Evolutionary conservation across 2,888 invertebrate species (phyloP).

Genomic region (Zele albiditarsus): DNA sequence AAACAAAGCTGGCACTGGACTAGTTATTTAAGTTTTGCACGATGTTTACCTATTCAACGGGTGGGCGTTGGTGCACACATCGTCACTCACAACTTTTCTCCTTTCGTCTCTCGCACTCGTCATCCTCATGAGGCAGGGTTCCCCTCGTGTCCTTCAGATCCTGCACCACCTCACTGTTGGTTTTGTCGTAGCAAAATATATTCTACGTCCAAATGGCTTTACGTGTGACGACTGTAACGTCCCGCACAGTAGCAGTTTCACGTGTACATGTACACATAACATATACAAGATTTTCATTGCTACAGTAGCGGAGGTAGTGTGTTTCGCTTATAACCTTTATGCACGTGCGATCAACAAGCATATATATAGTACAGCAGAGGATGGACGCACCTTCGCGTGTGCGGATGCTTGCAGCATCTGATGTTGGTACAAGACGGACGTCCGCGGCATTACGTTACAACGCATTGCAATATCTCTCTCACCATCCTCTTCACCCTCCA

Average conservation of each 20-base stretch:
- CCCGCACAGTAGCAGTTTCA: slow-evolving; percentile 49
- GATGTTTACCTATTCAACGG: slow-evolving; percentile 48
- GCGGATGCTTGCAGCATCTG: slow-evolving; percentile 64
- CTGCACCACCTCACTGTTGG: neutral
- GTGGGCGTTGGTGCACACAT: slow-evolving; percentile 50
- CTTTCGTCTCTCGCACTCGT: slow-evolving; percentile 23
- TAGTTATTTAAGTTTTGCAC: slow-evolving; percentile 51
- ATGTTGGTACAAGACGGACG: slow-evolving; percentile 64
- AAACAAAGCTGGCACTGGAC: slow-evolving; percentile 49
- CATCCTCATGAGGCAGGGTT: neutral
- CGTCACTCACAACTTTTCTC: slow-evolving; percentile 29
- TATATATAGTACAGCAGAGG: slow-evolving; percentile 8
- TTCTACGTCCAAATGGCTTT: slow-evolving; percentile 18
- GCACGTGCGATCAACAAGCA: slow-evolving; percentile 16
- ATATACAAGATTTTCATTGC: neutral
- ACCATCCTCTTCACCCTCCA: neutral
- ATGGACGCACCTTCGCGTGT: slow-evolving; percentile 52
- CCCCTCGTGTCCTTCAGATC: slow-evolving; percentile 1
- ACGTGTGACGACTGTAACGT: slow-evolving; percentile 46
- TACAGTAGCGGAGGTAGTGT: neutral
- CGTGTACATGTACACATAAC: slow-evolving; percentile 36
- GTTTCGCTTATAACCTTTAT: neutral
- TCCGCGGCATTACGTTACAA: slow-evolving; percentile 61
- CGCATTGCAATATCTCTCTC: slow-evolving; percentile 43
- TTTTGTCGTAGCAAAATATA: slow-evolving; percentile 19